Base-by-base conservation (phyloP, 2,113 vertebrate genomes). In the Rhea pennata region DNA sequence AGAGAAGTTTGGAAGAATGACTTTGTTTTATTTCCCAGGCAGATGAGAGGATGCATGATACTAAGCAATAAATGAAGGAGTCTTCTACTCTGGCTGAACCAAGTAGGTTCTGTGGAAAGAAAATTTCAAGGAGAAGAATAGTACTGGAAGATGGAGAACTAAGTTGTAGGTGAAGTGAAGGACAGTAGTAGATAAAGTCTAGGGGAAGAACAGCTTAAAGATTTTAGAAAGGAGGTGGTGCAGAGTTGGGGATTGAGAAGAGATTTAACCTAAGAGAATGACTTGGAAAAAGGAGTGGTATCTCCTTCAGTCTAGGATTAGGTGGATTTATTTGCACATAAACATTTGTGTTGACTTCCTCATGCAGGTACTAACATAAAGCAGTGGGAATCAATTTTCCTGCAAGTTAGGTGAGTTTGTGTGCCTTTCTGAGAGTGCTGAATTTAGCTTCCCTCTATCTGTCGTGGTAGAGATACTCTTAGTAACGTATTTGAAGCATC, bases 291-390 rank as follows among this genome's bases (percentile, higher is more conserved):
- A 56, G n/a, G 58, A 27, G 27, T 81, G 69, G 2, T 7, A 39
- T 61, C 11, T 58, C 15, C 44, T 78, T 78, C 21, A 12, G 7
- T 66, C 6, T 70, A n/a, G 86, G 12, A 36, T 87, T 74, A 20
- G 51, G 2, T 40, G 22, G 1, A 3, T 87, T 12, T 36, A 36
- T 62, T 3, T 66, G 39, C 4, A 12, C 4, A 4, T 6, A n/a
- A 9, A 5, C 85, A 5, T 85, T 94, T 71, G 29, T 72, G 17
- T 40, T 82, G 72, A 54, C 22, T 75, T 94, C 40, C 5, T 87
- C 8, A 16, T 33, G 10, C 6, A 62, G 39, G 17, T 27, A 66
- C 9, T 73, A 80, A 16, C 24, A 13, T 15, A 56, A 13, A 51
- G 44, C 42, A 64, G 39, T 84, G 36, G 14, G 62, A 85, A 39